phyloP scores from a whole-genome alignment of 2,888 invertebrate species.

The Andrena praecox region DNA sequence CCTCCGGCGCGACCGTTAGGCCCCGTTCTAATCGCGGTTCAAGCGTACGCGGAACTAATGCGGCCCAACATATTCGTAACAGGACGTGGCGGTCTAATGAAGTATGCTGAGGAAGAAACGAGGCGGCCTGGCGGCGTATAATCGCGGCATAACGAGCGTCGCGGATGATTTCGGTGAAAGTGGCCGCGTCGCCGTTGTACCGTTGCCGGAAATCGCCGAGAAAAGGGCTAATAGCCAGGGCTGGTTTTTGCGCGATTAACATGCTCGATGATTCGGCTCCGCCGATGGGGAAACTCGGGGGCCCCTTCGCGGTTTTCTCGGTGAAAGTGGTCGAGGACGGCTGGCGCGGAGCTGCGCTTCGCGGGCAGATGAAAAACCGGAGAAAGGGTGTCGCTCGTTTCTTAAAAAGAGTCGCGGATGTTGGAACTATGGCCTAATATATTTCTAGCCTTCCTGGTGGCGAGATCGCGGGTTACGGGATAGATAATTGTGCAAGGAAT shows the following conservation, averaged over 20 bases:
- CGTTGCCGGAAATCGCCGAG: conserved; percentile 39
- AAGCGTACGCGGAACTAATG: conserved; percentile 61
- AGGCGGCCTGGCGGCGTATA: conserved; percentile 24
- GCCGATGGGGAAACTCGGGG: conserved; percentile 8
- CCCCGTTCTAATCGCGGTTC: conserved; percentile 51
- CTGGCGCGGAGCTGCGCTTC: background rate
- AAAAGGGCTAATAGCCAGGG: conserved; percentile 45
- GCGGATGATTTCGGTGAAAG: conserved; percentile 59
- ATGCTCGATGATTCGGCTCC: background rate
- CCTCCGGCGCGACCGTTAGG: conserved; percentile 55
- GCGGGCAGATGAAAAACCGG: background rate
- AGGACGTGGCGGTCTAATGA: conserved; percentile 50
- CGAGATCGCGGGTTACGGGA: too few relatives aligned
- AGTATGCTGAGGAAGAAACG: conserved; percentile 34
- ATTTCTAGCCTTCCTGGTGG: too few relatives aligned
- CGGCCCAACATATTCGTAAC: conserved; percentile 23
- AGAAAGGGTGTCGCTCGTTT: background rate
- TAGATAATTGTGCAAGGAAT: too few relatives aligned
- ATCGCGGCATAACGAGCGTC: conserved; percentile 33
- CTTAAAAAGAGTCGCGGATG: too few relatives aligned
- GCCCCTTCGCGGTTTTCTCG: conserved; percentile 36
- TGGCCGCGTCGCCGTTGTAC: conserved; percentile 23
- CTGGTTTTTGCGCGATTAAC: conserved; percentile 20
- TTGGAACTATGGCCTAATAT: too few relatives aligned
- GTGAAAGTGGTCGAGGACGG: conserved; percentile 38